Percentiles rank a stretch among this genome's conserved stretches.
These are phyloP conservation scores for Sinocyclocheilus maitianheensis DNA, from an alignment of 2,113 vertebrate species.

Conservation along the genomic window DNA sequence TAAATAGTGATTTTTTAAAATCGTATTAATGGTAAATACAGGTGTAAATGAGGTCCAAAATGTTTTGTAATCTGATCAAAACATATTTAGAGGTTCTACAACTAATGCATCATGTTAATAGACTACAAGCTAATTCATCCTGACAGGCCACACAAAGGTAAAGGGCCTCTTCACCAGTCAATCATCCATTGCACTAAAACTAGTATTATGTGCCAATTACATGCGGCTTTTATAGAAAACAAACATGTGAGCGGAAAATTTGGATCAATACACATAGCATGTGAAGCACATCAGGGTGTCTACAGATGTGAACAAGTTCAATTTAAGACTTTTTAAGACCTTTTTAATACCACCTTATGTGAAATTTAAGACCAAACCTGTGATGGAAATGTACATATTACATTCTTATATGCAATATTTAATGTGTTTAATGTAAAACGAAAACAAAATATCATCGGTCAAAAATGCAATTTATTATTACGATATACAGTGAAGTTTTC, in stretches of 20 bases:
- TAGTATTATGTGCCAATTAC: neutral
- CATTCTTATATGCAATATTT: too few relatives aligned
- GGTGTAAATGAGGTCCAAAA: neutral
- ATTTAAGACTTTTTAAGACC: too few relatives aligned
- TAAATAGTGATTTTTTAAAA: neutral
- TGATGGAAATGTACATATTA: too few relatives aligned
- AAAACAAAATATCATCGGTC: too few relatives aligned
- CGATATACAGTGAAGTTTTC: too few relatives aligned
- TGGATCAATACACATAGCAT: neutral
- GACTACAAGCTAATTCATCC: neutral
- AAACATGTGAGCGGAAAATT: neutral
- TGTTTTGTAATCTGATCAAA: neutral
- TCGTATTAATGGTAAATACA: neutral
- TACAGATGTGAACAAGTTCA: too few relatives aligned
- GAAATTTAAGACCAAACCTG: too few relatives aligned
- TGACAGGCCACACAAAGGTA: neutral
- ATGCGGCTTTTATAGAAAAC: neutral
- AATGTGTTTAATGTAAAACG: too few relatives aligned
- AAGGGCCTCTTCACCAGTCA: neutral
- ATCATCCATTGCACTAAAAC: constrained; percentile 1
- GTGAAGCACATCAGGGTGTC: neutral
- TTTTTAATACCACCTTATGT: too few relatives aligned
- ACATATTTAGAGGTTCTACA: neutral
- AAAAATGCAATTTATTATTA: too few relatives aligned
- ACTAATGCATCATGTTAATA: too few relatives aligned